Conservation (phyloP, 2,888 invertebrate genomes). For the Sclerodermus sp. region DNA sequence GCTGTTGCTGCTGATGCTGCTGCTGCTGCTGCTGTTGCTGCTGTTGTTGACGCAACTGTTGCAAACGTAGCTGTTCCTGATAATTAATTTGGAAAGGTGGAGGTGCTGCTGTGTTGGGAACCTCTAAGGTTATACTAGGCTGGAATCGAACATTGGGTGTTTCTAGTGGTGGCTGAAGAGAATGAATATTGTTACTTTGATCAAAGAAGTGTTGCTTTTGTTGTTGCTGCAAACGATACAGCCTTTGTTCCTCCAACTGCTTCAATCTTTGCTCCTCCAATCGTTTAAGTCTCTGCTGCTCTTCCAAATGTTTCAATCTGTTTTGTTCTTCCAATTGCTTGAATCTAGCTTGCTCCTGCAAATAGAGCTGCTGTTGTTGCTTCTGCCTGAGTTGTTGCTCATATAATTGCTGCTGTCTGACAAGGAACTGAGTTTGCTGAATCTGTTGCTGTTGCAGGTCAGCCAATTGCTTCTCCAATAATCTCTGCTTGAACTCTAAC, state of each 20-base stretch:
- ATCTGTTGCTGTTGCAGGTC: slow-evolving; percentile 69
- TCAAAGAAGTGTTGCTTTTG: slow-evolving; percentile 31
- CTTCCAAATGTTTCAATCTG: slow-evolving; percentile 35
- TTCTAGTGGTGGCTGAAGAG: slow-evolving; percentile 36
- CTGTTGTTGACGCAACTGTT: slow-evolving; percentile 26
- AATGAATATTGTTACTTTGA: slow-evolving; percentile 33
- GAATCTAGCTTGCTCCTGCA: slow-evolving; percentile 43
- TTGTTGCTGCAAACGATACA: slow-evolving; percentile 10
- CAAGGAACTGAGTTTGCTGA: slow-evolving; percentile 70
- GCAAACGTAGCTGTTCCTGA: slow-evolving; percentile 35
- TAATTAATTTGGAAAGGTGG: slow-evolving; percentile 38
- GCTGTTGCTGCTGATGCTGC: slow-evolving; percentile 23
- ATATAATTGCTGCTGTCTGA: slow-evolving; percentile 67
- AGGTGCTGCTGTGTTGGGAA: slow-evolving; percentile 39
- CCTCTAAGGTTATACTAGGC: slow-evolving; percentile 46
- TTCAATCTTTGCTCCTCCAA: slow-evolving; percentile 53
- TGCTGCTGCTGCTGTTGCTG: slow-evolving; percentile 26
- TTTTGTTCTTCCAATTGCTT: slow-evolving; percentile 42
- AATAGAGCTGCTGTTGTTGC: slow-evolving; percentile 45
- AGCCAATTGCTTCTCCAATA: slow-evolving; percentile 71
- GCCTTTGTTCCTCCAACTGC: slow-evolving; percentile 52
- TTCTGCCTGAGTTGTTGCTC: slow-evolving; percentile 59
- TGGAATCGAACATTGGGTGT: slow-evolving; percentile 40
- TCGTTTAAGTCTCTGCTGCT: slow-evolving; percentile 35
- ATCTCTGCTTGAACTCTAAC: slow-evolving; percentile 69